Evolutionary conservation across 2,113 vertebrate species (phyloP), one percentile per base, ranked within the genome.

Genomic region (Callipepla californica): DNA sequence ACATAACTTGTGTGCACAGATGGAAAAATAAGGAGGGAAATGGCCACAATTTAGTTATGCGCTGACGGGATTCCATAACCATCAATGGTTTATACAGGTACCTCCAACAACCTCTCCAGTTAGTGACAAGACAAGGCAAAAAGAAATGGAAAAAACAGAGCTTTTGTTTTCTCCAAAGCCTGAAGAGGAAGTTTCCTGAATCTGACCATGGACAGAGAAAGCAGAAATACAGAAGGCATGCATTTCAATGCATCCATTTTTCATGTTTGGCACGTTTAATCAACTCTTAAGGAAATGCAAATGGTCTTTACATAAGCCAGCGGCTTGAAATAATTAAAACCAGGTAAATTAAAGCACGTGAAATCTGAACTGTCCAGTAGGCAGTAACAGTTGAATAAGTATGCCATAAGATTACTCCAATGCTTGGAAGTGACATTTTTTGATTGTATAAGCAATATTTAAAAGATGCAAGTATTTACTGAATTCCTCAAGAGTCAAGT

Each of bases 351-450:
- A 93, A 87, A 66, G 38, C 47, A 84, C 26, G 55, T 3, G 14
- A 90, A 90, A 85, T 85, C 47, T 61, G 50, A 94, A 81, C 74
- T 67, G 34, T 76, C 96, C 93, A 94, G 93, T 34, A 93, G 68
- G 70, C 68, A 91, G 51, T 93, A 94, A 93, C 7, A 92, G 77
- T 74, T 63, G 32, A 95, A 69, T 89, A 77, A 72, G 83, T 90
- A 89, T 55, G 81, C 38, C 93, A 51, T 21, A 73, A 53, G 62
- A 80, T 47, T 47, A 72, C 70, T 61, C 18, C 75, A 80, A 22
- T 76, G 76, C 57, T 89, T 88, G 79, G 89, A 85, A 80, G 86
- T 47, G 28, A 36, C 69, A 87, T 81, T 25, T 61, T 57, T 74
- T 63, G 80, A 59, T 72, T 82, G 50, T 61, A 19, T 78, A 95